These are phyloP conservation scores for Xanthia icteritia DNA, from an alignment of 2,888 invertebrate genomes.

Conservation along the genomic window DNA sequence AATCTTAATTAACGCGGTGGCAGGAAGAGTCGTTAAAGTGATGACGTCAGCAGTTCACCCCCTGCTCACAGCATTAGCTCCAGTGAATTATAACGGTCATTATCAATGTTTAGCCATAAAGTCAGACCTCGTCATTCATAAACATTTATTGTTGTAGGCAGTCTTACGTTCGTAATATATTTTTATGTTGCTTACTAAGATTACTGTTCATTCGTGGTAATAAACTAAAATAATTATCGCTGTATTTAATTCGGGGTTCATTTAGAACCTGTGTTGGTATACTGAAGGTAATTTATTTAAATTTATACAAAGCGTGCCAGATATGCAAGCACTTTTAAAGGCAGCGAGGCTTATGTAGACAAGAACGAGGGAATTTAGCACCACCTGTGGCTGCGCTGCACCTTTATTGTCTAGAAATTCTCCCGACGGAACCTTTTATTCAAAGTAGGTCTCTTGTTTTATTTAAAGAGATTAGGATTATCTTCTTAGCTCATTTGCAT, in stretches of 20 bases:
- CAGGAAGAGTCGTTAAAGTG: constrained; percentile 74
- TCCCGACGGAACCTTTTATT: constrained; percentile 25
- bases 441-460: constrained; percentile 13
- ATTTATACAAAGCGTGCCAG: constrained; percentile 57
- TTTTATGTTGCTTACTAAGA: constrained; percentile 60
- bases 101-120: constrained; percentile 69
- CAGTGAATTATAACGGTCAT: constrained; percentile 72
- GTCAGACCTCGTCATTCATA: constrained; percentile 60
- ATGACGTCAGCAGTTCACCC: constrained; percentile 76
- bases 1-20: constrained; percentile 82
- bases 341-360: constrained; percentile 42
- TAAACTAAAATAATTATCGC: constrained; percentile 50
- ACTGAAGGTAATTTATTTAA: constrained; percentile 56
- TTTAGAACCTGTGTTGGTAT: constrained; percentile 35
- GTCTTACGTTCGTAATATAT: constrained; percentile 49
- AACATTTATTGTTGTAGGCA: constrained; percentile 57
- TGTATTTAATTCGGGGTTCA: constrained; percentile 38
- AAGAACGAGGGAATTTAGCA: constrained; percentile 39
- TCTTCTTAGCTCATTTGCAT: constrained; percentile 10
- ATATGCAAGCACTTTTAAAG: constrained; percentile 57
- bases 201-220: constrained; percentile 38
- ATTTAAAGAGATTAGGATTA: constrained; percentile 17
- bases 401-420: constrained; percentile 37
- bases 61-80: constrained; percentile 58
- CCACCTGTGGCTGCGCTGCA: constrained; percentile 57